phyloP scores from a whole-genome alignment of 2,797 vertebrate genomes.

The Salarias fasciatus region DNA sequence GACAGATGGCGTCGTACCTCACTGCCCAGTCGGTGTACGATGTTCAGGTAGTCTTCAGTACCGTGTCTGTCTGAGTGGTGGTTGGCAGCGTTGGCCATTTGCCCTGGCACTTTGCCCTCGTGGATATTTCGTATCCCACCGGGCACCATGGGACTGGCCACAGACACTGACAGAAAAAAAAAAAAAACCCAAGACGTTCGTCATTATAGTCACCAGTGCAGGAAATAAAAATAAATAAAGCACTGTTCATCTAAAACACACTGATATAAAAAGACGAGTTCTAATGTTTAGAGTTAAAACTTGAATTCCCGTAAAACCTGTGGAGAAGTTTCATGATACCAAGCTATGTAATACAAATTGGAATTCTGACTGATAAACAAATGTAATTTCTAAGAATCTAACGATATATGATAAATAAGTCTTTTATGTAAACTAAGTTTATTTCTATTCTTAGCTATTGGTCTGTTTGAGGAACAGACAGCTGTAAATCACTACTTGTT shows the following conservation, averaged over 20 bases:
- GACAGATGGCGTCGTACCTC: constrained; percentile 57
- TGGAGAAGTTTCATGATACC: background rate
- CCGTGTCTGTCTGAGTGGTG: constrained; percentile 91
- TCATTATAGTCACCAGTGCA: no score
- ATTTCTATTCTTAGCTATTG: no score
- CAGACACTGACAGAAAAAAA: constrained; percentile 83
- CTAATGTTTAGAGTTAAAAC: no score
- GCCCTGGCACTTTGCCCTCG: constrained; percentile 93
- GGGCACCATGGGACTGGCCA: constrained; percentile 95
- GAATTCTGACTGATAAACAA: background rate
- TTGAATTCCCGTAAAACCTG: no score
- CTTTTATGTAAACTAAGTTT: no score
- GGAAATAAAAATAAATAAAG: no score
- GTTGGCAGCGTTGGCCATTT: constrained; percentile 91
- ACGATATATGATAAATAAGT: no score
- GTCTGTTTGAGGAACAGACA: no score
- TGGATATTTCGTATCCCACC: constrained; percentile 94
- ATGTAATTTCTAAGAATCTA: background rate
- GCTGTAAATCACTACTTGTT: no score
- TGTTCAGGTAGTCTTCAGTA: constrained; percentile 94
- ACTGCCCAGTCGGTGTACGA: constrained; percentile 88
- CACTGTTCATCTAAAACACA: background rate
- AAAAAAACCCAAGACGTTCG: no score
- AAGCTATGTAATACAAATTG: background rate
- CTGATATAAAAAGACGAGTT: no score